These are phyloP conservation scores for Bathynomus jamesi DNA, from an alignment of 1,140 invertebrate genomes.

Conservation along the genomic window DNA sequence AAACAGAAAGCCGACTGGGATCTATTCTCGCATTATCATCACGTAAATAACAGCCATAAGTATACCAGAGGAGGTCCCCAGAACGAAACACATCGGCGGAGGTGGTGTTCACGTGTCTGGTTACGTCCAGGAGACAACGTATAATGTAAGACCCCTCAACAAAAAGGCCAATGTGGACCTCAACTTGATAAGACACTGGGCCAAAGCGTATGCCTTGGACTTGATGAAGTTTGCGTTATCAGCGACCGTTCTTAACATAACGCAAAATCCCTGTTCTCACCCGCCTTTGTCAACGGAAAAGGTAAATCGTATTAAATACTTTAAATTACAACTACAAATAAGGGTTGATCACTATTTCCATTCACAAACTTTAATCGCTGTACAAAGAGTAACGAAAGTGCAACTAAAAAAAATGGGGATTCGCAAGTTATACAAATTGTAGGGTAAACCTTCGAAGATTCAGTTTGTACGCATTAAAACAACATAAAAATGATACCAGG, in stretches of 20 bases:
- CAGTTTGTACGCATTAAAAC: no score
- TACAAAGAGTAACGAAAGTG: no score
- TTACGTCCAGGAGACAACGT: slow-evolving; percentile 29
- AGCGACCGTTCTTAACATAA: slow-evolving; percentile 17
- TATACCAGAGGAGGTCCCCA: slow-evolving; percentile 29
- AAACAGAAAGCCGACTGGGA: slow-evolving; percentile 21
- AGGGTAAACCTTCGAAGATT: no score
- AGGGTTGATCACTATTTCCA: no score
- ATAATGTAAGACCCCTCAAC: slow-evolving; percentile 24
- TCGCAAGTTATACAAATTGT: no score
- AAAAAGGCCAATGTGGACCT: background rate
- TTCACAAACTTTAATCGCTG: no score
- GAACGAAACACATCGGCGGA: slow-evolving; percentile 28
- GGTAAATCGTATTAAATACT: slow-evolving; percentile 3
- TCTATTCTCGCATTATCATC: slow-evolving; percentile 11
- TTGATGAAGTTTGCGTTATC: slow-evolving; percentile 3
- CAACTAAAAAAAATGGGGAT: no score
- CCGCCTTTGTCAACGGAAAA: slow-evolving; percentile 11
- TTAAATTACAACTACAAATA: no score
- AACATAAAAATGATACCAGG: no score
- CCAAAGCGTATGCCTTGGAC: slow-evolving; percentile 25
- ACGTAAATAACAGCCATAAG: slow-evolving; percentile 3
- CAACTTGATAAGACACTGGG: slow-evolving; percentile 17
- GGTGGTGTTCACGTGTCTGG: slow-evolving; percentile 26
- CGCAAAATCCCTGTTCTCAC: slow-evolving; percentile 16